Percentiles rank a stretch among this genome's conserved stretches.
Evolutionary conservation across 2,113 vertebrate species (phyloP).

Genomic region (Coregonus clupeaformis): DNA sequence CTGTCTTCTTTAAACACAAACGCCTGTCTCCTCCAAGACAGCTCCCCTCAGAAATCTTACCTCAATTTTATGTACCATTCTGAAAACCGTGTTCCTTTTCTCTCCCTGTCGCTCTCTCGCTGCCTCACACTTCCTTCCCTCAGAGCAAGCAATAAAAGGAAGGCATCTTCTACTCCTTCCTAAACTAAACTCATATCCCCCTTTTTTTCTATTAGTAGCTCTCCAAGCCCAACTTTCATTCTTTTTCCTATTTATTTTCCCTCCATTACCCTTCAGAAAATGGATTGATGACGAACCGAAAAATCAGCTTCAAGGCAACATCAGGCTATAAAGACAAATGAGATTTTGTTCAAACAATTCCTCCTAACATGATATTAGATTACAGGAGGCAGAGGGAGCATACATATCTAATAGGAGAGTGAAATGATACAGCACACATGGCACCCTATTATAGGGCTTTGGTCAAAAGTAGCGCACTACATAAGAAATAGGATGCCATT

Average conservation of each 20-base stretch:
- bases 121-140: not conserved
- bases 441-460: constrained; percentile 26
- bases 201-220: constrained; percentile 1
- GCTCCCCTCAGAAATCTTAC: not conserved
- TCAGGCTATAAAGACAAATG: constrained; percentile 54
- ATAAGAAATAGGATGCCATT: constrained; percentile 17
- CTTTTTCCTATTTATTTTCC: constrained; percentile 39
- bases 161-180: not conserved
- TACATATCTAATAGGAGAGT: constrained; percentile 43
- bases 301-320: constrained; percentile 37
- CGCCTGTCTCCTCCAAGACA: constrained; percentile 1
- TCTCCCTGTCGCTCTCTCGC: not conserved
- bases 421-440: not conserved
- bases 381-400: constrained; percentile 33
- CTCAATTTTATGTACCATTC: not conserved
- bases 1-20: not conserved
- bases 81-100: not conserved
- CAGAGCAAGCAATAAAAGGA: constrained; percentile 24
- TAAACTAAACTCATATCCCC: constrained; percentile 24
- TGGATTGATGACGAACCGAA: constrained; percentile 12
- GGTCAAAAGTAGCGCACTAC: too few species aligned
- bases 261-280: constrained; percentile 40
- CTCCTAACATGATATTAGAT: constrained; percentile 58
- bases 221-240: constrained; percentile 33
- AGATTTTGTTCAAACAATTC: constrained; percentile 51